These are phyloP conservation scores for Caenorhabditis sp. DNA, from an alignment of 2,888 invertebrate genomes.

Conservation along the genomic window DNA sequence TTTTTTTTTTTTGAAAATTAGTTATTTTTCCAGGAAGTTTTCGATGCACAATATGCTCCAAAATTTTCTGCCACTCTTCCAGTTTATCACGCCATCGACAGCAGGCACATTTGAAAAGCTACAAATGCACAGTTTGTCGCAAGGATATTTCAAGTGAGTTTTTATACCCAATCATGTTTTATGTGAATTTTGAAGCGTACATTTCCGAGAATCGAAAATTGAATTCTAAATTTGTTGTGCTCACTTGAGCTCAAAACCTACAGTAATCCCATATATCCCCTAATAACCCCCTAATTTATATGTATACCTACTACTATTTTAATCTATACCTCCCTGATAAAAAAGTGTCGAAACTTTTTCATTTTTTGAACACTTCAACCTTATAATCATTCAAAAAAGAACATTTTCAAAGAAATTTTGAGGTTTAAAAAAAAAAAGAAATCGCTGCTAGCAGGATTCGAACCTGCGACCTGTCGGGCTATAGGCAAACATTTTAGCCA, in stretches of 20 bases:
- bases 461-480: too few species aligned
- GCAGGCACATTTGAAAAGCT: conserved; percentile 67
- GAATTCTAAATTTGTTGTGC: too few species aligned
- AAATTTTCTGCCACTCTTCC: conserved; percentile 67
- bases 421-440: too few species aligned
- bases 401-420: too few species aligned
- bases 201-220: too few species aligned
- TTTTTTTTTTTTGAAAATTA: background rate
- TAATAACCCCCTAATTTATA: too few species aligned
- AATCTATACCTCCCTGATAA: background rate
- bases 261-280: too few species aligned
- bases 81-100: conserved; percentile 65
- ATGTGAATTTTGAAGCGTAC: too few species aligned
- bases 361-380: background rate
- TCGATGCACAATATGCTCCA: conserved; percentile 62
- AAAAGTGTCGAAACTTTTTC: background rate
- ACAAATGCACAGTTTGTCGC: conserved; percentile 64
- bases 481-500: too few species aligned
- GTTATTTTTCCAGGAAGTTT: conserved; percentile 56
- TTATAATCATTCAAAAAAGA: background rate
- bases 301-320: background rate
- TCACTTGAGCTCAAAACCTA: too few species aligned
- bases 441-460: too few species aligned
- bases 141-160: conserved; percentile 66
- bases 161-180: too few species aligned